These are phyloP conservation scores for Eulemur mongoz DNA, from an alignment of 2,797 vertebrate genomes.

Conservation along the genomic window DNA sequence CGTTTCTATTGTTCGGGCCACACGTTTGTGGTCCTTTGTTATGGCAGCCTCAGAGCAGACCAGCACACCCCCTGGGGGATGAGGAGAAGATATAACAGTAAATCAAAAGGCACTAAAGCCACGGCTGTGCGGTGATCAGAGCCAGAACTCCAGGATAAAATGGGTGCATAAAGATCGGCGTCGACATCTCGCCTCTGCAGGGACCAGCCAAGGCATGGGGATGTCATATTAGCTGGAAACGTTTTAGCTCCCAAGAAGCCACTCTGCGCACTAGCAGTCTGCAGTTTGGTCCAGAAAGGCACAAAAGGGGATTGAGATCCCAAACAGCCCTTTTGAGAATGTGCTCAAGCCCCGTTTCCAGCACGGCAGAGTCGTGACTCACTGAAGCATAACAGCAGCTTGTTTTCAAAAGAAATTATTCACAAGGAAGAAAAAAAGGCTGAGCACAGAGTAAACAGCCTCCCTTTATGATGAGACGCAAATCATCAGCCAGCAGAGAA, in stretches of 20 bases:
- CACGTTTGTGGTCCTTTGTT: accelerated
- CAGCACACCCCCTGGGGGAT: accelerated
- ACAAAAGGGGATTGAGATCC: accelerated
- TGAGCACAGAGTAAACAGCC: not conserved
- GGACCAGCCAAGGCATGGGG: too few relatives aligned
- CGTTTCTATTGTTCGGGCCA: not conserved
- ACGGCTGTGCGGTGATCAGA: accelerated
- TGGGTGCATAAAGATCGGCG: accelerated
- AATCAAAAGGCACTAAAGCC: accelerated
- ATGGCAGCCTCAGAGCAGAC: not conserved
- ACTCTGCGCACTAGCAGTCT: accelerated
- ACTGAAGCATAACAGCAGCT: accelerated
- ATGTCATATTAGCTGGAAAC: too few relatives aligned
- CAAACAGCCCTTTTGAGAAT: not conserved
- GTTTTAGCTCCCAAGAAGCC: not conserved
- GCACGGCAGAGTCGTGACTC: not conserved
- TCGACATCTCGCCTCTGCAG: accelerated
- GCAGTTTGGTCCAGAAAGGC: not conserved
- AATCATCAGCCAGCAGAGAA: not conserved
- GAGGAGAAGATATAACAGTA: accelerated
- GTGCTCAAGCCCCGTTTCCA: not conserved
- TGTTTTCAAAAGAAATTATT: not conserved
- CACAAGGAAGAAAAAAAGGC: not conserved
- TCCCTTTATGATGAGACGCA: not conserved
- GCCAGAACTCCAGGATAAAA: accelerated